Base-by-base conservation (phyloP, 2,113 vertebrate genomes). In the Xiphorhynchus elegans region DNA sequence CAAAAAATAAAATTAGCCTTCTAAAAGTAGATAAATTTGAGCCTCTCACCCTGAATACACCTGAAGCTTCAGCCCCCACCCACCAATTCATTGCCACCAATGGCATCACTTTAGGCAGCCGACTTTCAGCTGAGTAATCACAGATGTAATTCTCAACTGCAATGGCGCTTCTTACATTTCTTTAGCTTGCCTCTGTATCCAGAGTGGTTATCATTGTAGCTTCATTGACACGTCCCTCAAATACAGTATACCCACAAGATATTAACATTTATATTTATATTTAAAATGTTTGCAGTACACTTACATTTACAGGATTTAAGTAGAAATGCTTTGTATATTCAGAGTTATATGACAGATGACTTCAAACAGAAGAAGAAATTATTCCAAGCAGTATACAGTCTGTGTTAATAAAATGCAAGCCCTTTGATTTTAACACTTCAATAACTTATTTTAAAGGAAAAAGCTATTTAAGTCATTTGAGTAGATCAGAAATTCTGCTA, bases 381-480 rank as follows among this genome's bases (percentile, higher is more conserved):
- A 77, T 76, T 70, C 55, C 29, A 55, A 75, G 56, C 29, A 64
- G 15, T 77, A 17, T 67, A 44, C 33, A 75, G 7, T 64, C 37
- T 89, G 33, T 78, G 14, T 55, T 88, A 84, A 93, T 78, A 62
- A 92, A 62, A 89, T 87, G 44, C 68, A 92, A 56, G 31, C 58
- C 84, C 37, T 47, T 94, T 91, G 35, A 39, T 76, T 95, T 87
- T 86, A 86, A 72, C 68, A 90, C 44, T 89, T 88, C 29, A 70
- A 7, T 89, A 96, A n/a, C 26, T 77, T 80, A 55, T 13, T 29
- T 78, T 89, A 68, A 76, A 90, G 82, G 56, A 42, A 80, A 92
- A 83, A 86, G 13, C 53, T 79, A 29, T 76, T 73, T 46, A 78
- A 93, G 58, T 87, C 18, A 72, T 95, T 92, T 81, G 72, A 66